Base-by-base conservation (phyloP, 1,140 invertebrate genomes). In the Bombus huntii region DNA sequence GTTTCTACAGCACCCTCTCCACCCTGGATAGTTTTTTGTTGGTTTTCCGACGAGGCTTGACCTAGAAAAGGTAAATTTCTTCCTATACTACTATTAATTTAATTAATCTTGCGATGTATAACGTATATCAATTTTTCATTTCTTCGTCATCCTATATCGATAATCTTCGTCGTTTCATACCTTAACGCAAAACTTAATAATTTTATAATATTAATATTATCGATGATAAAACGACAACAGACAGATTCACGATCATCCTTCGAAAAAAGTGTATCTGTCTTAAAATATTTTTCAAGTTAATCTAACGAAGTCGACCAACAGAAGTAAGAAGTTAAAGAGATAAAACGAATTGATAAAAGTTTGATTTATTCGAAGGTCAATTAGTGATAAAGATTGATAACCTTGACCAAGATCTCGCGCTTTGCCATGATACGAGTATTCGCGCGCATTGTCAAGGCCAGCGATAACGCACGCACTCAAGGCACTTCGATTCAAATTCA, bases 381-480 rank as follows among this genome's bases (percentile, higher is more conserved):
- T 22, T 22, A 22, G 8, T 22, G 47, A 53, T 53, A 68, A 10
- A 1, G 3, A 12, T 25, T 22, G 39, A 79, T 53, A 62, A 90
- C 89, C 91, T 90, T 93, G 92, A 37, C 88, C 90, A 22, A 91
- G 87, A 80, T 92, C 89, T 37, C 85, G 90, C 12, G 91, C 90
- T 83, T 92, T 93, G 59, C 92, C 86, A 1, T 91, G 89, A 78
- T 91, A 92, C 8, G 93, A 93, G 92, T 98, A 98, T 89, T 98
- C 97, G 18, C 96, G 96, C 0, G 97, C 97, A 92, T 98, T 98
- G 0, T 97, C 96, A 53, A 98, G 94, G 2, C 97, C 97, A 75
- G 96, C 96, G 34, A 98, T 96, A 12, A 98, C 98, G 90, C 98
- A 98, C 0, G 98, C 98, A 3, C 97, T 97, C 10, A 98, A 94